Percentiles rank a stretch among this genome's conserved stretches.
Conservation (phyloP, 2,888 invertebrate species). For the Idaea biselata region DNA sequence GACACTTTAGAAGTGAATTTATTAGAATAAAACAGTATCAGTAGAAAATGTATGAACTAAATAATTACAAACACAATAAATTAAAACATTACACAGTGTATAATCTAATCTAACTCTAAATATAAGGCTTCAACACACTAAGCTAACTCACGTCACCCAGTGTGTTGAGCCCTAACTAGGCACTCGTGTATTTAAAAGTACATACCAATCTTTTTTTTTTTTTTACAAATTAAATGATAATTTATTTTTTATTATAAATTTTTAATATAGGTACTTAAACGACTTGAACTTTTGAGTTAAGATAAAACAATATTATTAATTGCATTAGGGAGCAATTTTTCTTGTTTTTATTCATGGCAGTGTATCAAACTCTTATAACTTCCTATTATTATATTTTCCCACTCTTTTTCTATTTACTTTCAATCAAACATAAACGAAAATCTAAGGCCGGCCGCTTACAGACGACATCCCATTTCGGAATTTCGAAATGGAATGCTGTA, state of each 20-base stretch:
- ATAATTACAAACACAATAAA: constrained; percentile 35
- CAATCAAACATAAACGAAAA: too few relatives aligned
- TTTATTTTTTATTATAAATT: neutral
- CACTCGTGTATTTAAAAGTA: constrained; percentile 13
- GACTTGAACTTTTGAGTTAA: neutral
- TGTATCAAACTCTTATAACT: too few relatives aligned
- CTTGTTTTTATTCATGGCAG: constrained; percentile 18
- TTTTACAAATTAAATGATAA: neutral
- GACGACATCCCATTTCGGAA: too few relatives aligned
- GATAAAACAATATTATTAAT: neutral
- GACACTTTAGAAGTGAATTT: constrained; percentile 73
- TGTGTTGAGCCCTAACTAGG: constrained; percentile 10
- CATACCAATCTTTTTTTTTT: too few relatives aligned
- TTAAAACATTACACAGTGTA: constrained; percentile 31
- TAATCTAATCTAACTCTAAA: constrained; percentile 27
- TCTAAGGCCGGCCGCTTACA: too few relatives aligned
- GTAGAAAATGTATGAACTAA: constrained; percentile 53
- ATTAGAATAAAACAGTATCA: constrained; percentile 60
- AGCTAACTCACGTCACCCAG: too few relatives aligned
- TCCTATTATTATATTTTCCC: too few relatives aligned
- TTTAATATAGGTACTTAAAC: neutral
- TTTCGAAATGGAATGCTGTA: too few relatives aligned
- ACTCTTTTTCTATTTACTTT: too few relatives aligned
- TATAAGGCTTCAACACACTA: too few relatives aligned
- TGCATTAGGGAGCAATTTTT: too few relatives aligned